Evolutionary conservation across 2,113 vertebrate species (phyloP), one percentile per base, ranked within the genome.

Genomic region (Prionailurus viverrinus): DNA sequence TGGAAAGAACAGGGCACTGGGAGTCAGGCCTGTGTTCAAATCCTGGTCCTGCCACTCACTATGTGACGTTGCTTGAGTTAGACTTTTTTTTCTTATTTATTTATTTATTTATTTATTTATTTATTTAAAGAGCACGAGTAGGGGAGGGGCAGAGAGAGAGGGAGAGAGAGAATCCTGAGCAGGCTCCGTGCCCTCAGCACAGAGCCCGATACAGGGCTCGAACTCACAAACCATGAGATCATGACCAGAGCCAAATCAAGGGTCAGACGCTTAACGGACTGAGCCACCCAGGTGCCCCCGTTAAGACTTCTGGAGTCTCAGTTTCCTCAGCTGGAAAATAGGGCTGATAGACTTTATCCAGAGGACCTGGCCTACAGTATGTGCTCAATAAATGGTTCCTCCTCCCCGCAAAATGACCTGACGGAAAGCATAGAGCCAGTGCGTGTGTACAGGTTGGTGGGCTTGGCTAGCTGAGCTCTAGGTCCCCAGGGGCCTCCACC

Each of bases 301-400:
- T 23, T 51, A 82, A 27, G 68, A 21, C 76, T 84, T 82, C 31
- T 9, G 31, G 89, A 39, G 23, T 23, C 81, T 88, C 45, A 1
- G 87, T 86, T 74, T 92, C 53, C 83, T 76, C 36, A 53, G n/a
- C 55, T 66, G 63, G 78, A 65, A 41, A 85, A 79, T 25, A 68
- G 33, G 13, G 12, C 68, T 27, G 39, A 66, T 16, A 25, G 61
- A 25, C 29, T 81, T 69, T 81, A 33, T 27, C 45, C 68, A 66
- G 45, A 66, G n/a, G 51, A 33, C n/a, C 74, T n/a, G 16, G 51
- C 58, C 89, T 14, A 12, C 4, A 41, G 23, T 15, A 2, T 4
- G 1, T 31, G 36, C 53, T 73, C 45, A 11, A 2, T n/a, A 71
- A 63, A 36, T 19, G 4, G 7, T 61, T 79, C 27, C 81, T 81